Evolutionary conservation across 2,888 invertebrate genomes (phyloP).

Genomic region (Tineola bisselliella): DNA sequence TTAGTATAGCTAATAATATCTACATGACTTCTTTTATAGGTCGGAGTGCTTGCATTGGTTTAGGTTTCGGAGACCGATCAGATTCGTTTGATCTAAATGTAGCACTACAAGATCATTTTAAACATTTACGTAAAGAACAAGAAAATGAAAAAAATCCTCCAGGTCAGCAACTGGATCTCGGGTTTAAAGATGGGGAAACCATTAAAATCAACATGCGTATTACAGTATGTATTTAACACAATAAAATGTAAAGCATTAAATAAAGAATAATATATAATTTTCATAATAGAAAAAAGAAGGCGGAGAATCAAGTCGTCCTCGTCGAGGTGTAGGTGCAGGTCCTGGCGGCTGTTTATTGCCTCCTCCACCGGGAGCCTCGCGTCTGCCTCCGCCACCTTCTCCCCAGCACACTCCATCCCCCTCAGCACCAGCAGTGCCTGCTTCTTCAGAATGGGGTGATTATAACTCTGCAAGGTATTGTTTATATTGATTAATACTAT

Average conservation of each 20-base stretch:
- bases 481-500: too few relatives aligned
- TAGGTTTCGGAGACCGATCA: slow-evolving; percentile 97
- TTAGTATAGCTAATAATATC: too few relatives aligned
- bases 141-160: slow-evolving; percentile 77
- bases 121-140: slow-evolving; percentile 89
- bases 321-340: slow-evolving; percentile 63
- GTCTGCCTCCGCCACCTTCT: slow-evolving; percentile 82
- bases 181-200: slow-evolving; percentile 99
- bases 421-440: slow-evolving; percentile 41
- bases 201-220: slow-evolving; percentile 99
- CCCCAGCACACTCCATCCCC: slow-evolving; percentile 78
- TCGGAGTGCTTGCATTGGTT: slow-evolving; percentile 92
- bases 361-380: slow-evolving; percentile 80
- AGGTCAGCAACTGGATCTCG: slow-evolving; percentile 87
- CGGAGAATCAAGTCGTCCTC: slow-evolving; percentile 75
- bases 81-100: slow-evolving; percentile 99
- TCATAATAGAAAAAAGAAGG: slow-evolving; percentile 84
- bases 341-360: slow-evolving; percentile 75
- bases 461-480: slow-evolving; percentile 76
- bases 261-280: neutral
- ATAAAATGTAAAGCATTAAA: neutral
- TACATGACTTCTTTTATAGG: too few relatives aligned
- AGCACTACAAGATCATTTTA: slow-evolving; percentile 97
- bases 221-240: slow-evolving; percentile 68
- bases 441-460: slow-evolving; percentile 80